Evolutionary conservation across 1,140 invertebrate genomes (phyloP).

Genomic region (Drosophila willistoni): DNA sequence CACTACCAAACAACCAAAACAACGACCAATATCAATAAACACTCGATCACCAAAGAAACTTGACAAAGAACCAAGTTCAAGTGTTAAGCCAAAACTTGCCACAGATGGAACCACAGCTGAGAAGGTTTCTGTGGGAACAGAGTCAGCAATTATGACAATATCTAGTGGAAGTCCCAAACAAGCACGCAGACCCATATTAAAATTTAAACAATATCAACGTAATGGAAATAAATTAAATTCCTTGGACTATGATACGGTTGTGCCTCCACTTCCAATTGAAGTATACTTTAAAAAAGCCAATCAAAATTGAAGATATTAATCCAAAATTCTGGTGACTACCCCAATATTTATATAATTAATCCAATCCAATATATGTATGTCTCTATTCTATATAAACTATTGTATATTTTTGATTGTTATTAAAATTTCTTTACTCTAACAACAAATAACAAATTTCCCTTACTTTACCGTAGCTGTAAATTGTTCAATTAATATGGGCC

Average conservation of each 20-base stretch:
- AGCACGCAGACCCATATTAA: constrained; percentile 28
- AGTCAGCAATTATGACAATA: constrained; percentile 57
- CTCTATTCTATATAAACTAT: neutral
- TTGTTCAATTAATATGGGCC: too few relatives aligned
- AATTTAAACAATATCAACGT: constrained; percentile 33
- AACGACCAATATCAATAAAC: constrained; percentile 22
- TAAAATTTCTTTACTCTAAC: neutral
- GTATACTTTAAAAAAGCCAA: constrained; percentile 56
- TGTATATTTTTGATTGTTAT: neutral
- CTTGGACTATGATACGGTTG: constrained; percentile 42
- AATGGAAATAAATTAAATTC: constrained; percentile 31
- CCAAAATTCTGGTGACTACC: neutral
- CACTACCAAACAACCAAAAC: constrained; percentile 26
- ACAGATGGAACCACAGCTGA: constrained; percentile 31
- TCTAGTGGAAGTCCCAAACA: constrained; percentile 39
- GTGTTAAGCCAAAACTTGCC: constrained; percentile 18
- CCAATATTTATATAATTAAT: neutral
- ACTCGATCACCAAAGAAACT: constrained; percentile 9
- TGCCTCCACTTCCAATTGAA: constrained; percentile 48
- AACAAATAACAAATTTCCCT: too few relatives aligned
- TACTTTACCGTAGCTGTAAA: too few relatives aligned
- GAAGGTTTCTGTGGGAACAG: constrained; percentile 35
- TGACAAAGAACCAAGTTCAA: neutral
- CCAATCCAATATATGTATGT: constrained; percentile 6
- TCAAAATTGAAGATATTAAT: constrained; percentile 28